Evolutionary conservation across 2,797 vertebrate species (phyloP).

Genomic region (Sternotherus odoratus): DNA sequence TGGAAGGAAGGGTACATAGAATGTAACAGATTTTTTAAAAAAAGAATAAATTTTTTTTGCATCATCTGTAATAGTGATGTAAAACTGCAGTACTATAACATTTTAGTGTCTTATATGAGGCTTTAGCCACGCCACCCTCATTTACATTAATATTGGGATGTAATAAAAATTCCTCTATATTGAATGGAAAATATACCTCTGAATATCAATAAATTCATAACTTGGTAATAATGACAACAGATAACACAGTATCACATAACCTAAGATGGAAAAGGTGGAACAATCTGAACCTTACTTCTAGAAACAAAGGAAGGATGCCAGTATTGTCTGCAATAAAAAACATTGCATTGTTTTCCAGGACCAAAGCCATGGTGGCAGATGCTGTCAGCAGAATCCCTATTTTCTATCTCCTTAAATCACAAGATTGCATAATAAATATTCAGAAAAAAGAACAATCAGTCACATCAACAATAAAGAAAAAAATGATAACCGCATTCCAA

Average conservation of each 20-base stretch:
- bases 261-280: background rate
- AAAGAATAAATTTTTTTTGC: no score
- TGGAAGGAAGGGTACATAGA: background rate
- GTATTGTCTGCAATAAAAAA: background rate
- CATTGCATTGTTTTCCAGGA: background rate
- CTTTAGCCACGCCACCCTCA: background rate
- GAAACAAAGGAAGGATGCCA: background rate
- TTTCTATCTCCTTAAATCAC: background rate
- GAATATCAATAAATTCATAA: background rate
- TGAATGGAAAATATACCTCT: background rate
- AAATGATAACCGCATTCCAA: background rate
- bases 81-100: background rate
- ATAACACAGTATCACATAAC: background rate
- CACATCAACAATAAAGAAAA: background rate
- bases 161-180: background rate
- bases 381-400: background rate
- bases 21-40: background rate
- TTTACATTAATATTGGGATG: constrained; percentile 28
- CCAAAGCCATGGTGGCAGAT: background rate
- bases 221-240: background rate
- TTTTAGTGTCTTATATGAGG: constrained; percentile 6
- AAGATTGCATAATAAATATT: background rate
- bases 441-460: background rate
- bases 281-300: background rate
- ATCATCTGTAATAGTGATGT: background rate